phyloP scores from a whole-genome alignment of 2,888 invertebrate species.

The Rhagium mordax region DNA sequence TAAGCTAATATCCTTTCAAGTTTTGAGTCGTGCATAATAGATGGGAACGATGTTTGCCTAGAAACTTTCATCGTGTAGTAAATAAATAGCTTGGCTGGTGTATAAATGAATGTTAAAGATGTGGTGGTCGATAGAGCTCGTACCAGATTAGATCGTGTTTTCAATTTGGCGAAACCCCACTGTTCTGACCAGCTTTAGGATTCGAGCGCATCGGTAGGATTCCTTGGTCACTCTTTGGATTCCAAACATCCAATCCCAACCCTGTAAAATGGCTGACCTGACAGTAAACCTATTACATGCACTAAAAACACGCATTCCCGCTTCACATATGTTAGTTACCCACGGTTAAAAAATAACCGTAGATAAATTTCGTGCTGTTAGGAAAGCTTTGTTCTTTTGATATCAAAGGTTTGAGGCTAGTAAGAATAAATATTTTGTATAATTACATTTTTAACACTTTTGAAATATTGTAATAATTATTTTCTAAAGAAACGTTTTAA shows the following conservation, averaged over 20 bases:
- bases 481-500: too few species aligned
- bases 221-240: constrained; percentile 58
- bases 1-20: constrained; percentile 17
- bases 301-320: constrained; percentile 49
- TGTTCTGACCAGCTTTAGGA: constrained; percentile 60
- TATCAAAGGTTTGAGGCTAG: background rate
- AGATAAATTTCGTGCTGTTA: constrained; percentile 30
- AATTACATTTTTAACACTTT: too few species aligned
- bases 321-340: constrained; percentile 49
- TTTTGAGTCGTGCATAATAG: constrained; percentile 16
- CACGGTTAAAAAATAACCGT: constrained; percentile 48
- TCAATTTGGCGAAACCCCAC: constrained; percentile 65
- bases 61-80: constrained; percentile 26
- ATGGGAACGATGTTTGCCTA: constrained; percentile 11
- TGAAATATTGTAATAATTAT: too few species aligned
- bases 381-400: constrained; percentile 22
- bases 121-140: constrained; percentile 51
- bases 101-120: constrained; percentile 45
- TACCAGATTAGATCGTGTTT: constrained; percentile 63
- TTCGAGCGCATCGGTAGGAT: constrained; percentile 59
- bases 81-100: constrained; percentile 31
- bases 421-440: constrained; percentile 3
- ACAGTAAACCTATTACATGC: constrained; percentile 49
- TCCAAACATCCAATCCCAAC: constrained; percentile 57
- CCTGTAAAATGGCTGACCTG: constrained; percentile 57